Conservation (phyloP, 37 sponge, comb jelly and placozoan species). For the Dysidea cf. avara region DNA sequence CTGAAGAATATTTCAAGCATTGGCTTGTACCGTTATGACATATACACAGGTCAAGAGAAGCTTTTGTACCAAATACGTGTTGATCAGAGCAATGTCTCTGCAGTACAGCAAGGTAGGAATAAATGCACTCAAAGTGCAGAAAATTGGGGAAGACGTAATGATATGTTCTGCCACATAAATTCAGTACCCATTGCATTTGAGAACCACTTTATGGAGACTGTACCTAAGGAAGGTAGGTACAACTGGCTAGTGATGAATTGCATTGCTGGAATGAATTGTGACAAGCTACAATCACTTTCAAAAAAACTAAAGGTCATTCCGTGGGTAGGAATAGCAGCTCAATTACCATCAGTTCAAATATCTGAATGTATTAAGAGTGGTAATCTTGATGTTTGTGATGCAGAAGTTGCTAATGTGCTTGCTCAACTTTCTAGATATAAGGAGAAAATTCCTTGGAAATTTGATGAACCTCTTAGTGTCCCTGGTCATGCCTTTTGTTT, state of each 20-base stretch:
- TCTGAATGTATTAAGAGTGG: background rate
- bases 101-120: conserved; percentile 1
- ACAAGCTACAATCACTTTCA: conserved; percentile 5
- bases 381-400: background rate
- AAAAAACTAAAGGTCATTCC: conserved; percentile 47
- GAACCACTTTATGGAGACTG: no score
- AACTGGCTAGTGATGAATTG: conserved; percentile 59
- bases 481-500: conserved; percentile 79
- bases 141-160: background rate
- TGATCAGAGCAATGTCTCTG: background rate
- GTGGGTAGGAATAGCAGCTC: conserved; percentile 77
- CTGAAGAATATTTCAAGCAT: conserved; percentile 48
- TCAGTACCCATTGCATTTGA: background rate
- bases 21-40: conserved; percentile 25
- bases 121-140: background rate
- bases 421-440: background rate
- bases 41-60: background rate
- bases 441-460: background rate
- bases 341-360: conserved; percentile 1
- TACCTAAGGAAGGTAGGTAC: background rate
- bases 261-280: conserved; percentile 33
- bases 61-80: background rate
- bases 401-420: background rate
- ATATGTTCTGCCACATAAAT: background rate
- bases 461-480: background rate